Evolutionary conservation across 2,797 vertebrate species (phyloP), one percentile per base, ranked within the genome.

Genomic region (Aplochiton taeniatus): DNA sequence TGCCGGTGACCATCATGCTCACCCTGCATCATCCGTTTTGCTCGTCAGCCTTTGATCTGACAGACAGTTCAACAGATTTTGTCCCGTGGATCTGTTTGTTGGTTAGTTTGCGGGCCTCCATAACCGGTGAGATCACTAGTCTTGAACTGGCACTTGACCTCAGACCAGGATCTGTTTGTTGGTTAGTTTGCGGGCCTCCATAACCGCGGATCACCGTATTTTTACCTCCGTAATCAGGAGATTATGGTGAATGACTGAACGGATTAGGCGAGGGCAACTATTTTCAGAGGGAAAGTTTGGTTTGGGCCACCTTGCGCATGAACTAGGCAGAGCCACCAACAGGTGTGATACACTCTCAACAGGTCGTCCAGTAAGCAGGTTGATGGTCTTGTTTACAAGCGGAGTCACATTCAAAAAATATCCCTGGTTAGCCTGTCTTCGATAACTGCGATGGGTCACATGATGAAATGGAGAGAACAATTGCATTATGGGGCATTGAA

Each of bases 261-360:
- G 73, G 83, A 82, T 83, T 71, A 82, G n/a, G n/a, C n/a, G n/a
- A n/a, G 63, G 47, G 4, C 1, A 44, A 59, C 47, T 81, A 68
- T 77, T 79, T 71, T n/a, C 55, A 59, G 72, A 60, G 17, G 54
- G 20, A 31, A 16, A 43, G 45, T 56, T 8, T 41, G 19, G 59
- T 56, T 8, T 41, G 19, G 59, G 10, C 5, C 48, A 19, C 53
- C 6, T 9, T 41, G 50, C 50, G 49, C 42, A 31, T 50, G 48
- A 14, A 43, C 45, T 50, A 42, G 11, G 44, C 16, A 62, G 13
- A 11, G 31, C 44, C 10, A 45, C 31, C 44, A 8, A 12, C 53
- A 42, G 14, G 9, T 13, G 8, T 31, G 62, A 65, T 58, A 45
- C 63, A 51, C 70, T 66, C 57, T 63, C 43, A 31, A 2, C 31